Evolutionary conservation across 1,140 invertebrate genomes (phyloP), one percentile per base, ranked within the genome.

Genomic region (Megalopta genalis): DNA sequence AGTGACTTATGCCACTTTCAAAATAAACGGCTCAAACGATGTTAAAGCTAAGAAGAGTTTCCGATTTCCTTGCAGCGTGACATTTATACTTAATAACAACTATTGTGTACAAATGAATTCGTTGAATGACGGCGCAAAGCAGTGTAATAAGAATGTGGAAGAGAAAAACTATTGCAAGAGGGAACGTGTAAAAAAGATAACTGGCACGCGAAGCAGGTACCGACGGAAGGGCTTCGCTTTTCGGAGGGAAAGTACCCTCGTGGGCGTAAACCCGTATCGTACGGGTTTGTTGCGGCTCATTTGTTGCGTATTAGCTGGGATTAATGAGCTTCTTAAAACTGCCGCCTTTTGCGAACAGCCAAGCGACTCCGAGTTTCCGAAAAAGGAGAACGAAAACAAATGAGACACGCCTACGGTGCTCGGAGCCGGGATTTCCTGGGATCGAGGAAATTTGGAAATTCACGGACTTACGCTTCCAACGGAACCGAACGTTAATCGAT

Each of bases 251-350:
- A 84, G 64, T 54, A 57, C 65, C 60, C 46, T 39, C 70, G 60
- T 75, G 83, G 84, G 84, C 83, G 84, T 86, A 76, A 71, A 80
- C 66, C 54, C 27, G 62, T 49, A n/a, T 57, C 32, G n/a, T 27
- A 60, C n/a, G n/a, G n/a, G n/a, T n/a, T n/a, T n/a, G n/a, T n/a
- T n/a, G n/a, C 86, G 84, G 68, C 84, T 90, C 86, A 88, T 90
- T 90, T 89, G 83, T 87, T 88, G 84, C 82, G 81, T 88, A 91
- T 90, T 90, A 90, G 85, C 83, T 60, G 82, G 89, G 86, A 86
- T 89, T 91, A 90, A 91, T 88, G 86, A 90, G 86, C 80, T 90
- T 84, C 87, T 82, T 77, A 78, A 76, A 49, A 21, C 77, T 62
- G 83, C 85, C 85, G 85, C 84, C 87, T 79, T 88, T 88, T 82